Evolutionary conservation across 2,888 invertebrate genomes (phyloP).

Genomic region (Nasonia oneida): DNA sequence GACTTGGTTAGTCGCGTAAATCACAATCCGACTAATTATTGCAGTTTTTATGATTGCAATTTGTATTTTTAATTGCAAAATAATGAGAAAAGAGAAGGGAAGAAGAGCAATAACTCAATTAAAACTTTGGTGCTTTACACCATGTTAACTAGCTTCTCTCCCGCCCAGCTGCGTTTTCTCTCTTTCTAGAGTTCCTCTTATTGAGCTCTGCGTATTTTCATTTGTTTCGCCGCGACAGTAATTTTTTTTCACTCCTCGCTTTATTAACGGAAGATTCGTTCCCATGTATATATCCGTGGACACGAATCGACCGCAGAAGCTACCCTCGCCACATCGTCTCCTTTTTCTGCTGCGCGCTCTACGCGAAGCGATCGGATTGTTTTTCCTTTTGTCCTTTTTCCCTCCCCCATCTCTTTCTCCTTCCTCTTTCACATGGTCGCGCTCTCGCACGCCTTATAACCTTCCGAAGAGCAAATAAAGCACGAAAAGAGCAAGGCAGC

Average conservation of each 20-base stretch:
- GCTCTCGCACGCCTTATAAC: constrained; percentile 8
- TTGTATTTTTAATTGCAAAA: constrained; percentile 49
- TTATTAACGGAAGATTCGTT: constrained; percentile 40
- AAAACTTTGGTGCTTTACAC: constrained; percentile 51
- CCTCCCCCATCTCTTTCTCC: neutral
- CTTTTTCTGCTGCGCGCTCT: neutral
- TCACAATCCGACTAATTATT: constrained; percentile 14
- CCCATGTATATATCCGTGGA: neutral
- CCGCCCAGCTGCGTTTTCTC: neutral
- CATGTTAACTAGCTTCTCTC: constrained; percentile 27
- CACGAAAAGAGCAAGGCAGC: constrained; percentile 24
- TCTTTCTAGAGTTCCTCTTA: neutral
- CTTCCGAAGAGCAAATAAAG: constrained; percentile 41
- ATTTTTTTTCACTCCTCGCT: constrained; percentile 31
- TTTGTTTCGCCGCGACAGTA: constrained; percentile 17
- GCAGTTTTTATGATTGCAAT: constrained; percentile 28
- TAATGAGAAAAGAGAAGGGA: constrained; percentile 42
- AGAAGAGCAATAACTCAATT: constrained; percentile 48
- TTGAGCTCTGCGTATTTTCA: constrained; percentile 13
- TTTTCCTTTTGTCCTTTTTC: constrained; percentile 16
- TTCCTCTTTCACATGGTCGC: neutral
- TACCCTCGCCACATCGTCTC: neutral
- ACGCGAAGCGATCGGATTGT: constrained; percentile 45
- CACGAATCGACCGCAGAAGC: constrained; percentile 5
- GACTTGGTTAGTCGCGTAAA: neutral